Base-by-base conservation (phyloP, 2,113 vertebrate genomes). In the Heteronetta atricapilla region DNA sequence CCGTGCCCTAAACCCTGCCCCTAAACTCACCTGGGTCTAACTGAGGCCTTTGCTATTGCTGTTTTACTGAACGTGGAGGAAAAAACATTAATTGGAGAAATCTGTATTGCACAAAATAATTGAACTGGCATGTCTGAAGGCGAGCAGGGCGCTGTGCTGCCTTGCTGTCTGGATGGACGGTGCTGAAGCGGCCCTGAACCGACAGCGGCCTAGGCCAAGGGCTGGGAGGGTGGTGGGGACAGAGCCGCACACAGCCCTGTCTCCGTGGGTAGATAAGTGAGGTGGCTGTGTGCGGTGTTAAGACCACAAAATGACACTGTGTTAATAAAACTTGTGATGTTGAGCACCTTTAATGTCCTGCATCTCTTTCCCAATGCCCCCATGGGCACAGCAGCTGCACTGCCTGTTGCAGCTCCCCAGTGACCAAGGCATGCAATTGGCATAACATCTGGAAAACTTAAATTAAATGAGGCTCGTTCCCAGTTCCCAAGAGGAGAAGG, bases 91-190 rank as follows among this genome's bases (percentile, higher is more conserved):
- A 15, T 28, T 56, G 3, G 64, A 56, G 64, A 74, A 34, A 88
- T 44, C 13, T 2, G 4, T 50, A 7, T 7, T 36, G 31, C 22
- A 20, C 22, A 40, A 66, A 67, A 44, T 67, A 64, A 18, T 3
- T 18, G 7, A 34, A 44, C 56, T 3, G 23, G 12, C 3, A 1
- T 12, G 21, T 16, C 36, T 36, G 63, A n/a, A 11, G 10, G 28
- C 46, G 21, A 46, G 12, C 29, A 7, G 0, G 0, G 34, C 14
- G 38, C 72, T 1, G 2, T 1, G 0, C 58, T 58, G 36, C 15
- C 20, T 8, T 13, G 0, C 56, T 8, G 3, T 8, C 66, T 2
- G 16, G 12, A 28, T 13, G 16, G 34, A 38, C 26, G 34, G 60
- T 15, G 36, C 34, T 28, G 18, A 38, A 29, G 36, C 62, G 2